These are phyloP conservation scores for Cheilosia vernalis DNA, from an alignment of 2,888 invertebrate species.

Conservation along the genomic window DNA sequence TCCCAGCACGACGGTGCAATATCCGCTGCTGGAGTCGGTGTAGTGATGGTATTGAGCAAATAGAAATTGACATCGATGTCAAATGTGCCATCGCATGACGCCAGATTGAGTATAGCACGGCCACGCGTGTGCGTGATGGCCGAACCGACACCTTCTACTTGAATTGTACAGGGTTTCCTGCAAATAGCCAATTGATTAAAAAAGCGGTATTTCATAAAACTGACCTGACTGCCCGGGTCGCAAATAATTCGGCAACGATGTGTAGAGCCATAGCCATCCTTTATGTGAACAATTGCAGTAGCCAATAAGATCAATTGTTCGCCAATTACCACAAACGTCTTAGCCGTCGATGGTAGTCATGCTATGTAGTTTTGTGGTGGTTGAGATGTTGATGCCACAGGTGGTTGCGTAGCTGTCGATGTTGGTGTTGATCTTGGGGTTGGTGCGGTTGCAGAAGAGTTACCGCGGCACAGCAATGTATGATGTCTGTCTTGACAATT, in stretches of 20 bases:
- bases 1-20: no score
- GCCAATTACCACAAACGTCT: slow-evolving; percentile 33
- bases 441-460: not conserved
- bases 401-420: not conserved
- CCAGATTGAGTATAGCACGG: no score
- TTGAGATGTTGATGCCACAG: not conserved
- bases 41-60: no score
- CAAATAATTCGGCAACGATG: slow-evolving; percentile 31
- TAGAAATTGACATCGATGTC: no score
- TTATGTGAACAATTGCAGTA: slow-evolving; percentile 20
- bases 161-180: no score
- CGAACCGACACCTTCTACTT: no score
- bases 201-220: no score
- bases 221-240: no score
- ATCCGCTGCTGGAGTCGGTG: no score
- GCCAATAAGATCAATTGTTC: slow-evolving; percentile 20
- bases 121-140: no score
- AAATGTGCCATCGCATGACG: no score
- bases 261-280: slow-evolving; percentile 22
- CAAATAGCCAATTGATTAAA: no score
- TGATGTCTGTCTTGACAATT: slow-evolving; percentile 20
- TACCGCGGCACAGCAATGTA: slow-evolving; percentile 6
- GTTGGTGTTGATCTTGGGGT: not conserved
- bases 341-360: slow-evolving; percentile 12
- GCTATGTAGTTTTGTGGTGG: slow-evolving; percentile 2